A percentile compares a stretch with the other conserved stretches of the same genome.
Conservation (phyloP, 2,113 vertebrate genomes). For the Lathamus discolor region DNA sequence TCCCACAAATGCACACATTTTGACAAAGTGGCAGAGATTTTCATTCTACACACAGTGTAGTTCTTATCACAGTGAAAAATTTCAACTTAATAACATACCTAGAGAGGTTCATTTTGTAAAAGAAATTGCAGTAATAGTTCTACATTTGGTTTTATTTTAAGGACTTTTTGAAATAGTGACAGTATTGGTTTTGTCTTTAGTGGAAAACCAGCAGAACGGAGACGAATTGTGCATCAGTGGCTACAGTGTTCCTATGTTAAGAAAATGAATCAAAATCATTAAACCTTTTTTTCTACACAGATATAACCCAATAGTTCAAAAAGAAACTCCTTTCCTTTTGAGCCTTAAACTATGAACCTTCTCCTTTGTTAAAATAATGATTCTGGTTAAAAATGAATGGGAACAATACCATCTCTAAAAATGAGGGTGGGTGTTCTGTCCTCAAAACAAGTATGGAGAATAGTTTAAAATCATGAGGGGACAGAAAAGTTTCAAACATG, state of each 20-base stretch:
- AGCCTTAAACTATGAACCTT: background rate
- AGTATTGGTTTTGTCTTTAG: background rate
- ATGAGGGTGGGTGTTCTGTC: background rate
- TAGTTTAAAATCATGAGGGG: background rate
- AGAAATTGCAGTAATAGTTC: background rate
- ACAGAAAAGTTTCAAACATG: background rate
- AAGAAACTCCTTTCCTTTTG: background rate
- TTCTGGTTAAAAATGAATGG: background rate
- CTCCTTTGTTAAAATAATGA: background rate
- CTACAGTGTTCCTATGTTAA: background rate
- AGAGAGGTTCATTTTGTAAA: background rate
- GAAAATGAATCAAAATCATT: background rate
- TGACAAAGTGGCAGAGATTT: background rate
- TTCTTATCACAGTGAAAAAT: background rate
- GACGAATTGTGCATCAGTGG: background rate
- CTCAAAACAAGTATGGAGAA: background rate
- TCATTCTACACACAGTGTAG: background rate
- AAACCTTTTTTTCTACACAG: background rate
- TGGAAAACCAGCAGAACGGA: background rate
- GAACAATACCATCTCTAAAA: background rate
- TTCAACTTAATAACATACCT: background rate
- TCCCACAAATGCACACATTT: background rate
- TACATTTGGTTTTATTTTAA: background rate
- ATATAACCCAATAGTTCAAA: background rate
- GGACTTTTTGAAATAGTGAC: background rate